Evolutionary conservation across 2,888 invertebrate species (phyloP), one percentile per base, ranked within the genome.

Genomic region (Acronicta aceris): DNA sequence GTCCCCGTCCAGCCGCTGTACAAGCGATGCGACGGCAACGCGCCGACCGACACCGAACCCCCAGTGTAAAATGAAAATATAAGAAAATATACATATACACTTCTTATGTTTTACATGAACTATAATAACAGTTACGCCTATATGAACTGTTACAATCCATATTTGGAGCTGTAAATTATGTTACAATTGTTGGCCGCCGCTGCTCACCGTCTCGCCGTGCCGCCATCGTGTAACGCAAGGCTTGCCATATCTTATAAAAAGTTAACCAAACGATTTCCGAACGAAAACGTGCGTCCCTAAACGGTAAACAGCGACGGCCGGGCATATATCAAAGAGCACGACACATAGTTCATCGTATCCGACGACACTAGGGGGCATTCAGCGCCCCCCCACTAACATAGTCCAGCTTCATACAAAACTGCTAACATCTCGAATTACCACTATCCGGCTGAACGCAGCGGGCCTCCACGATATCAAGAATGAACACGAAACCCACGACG

Each of bases 81-180:
- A 90, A 82, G 82, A 91, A 90, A 92, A 92, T 91, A 92, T 90
- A 90, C 89, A 91, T 86, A 92, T 92, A 93, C 92, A 91, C 88
- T 90, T 92, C 93, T 91, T 93, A 94, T 85, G 89, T 84, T 86
- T 93, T 92, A 93, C 87, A 92, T 91, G 91, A 93, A 93, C 93
- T 93, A 92, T 89, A 87, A 86, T 89, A 93, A 93, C 93, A 92
- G 90, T 93, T 92, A 92, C 85, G 85, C 85, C 91, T 92, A 92
- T 86, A 91, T 88, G 89, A 93, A 92, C 89, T 86, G 87, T 89
- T 85, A 83, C 82, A 85, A 88, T 88, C 83, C 90, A 89, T 86
- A 87, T 75, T 75, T 75, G 86, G 85, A 85, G 82, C 79, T 87
- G 89, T 89, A 88, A 89, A 89, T 89, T 91, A 91, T 90, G 85